A percentile compares a stretch with the other conserved stretches of the same genome.
Conservation (phyloP, 1,140 invertebrate species). For the Heterodera carotae region DNA sequence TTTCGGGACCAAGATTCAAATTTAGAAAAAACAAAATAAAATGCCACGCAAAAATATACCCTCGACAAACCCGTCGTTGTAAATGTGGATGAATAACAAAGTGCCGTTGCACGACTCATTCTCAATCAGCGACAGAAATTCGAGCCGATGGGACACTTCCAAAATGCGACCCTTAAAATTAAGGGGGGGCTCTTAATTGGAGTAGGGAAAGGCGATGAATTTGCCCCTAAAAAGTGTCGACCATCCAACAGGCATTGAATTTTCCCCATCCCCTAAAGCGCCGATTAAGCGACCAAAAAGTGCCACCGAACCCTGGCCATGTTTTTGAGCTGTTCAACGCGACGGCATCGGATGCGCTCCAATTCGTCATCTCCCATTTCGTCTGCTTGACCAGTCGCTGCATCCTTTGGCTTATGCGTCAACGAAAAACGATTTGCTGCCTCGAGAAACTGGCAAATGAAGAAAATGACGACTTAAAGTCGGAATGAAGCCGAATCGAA, state of each 20-base stretch:
- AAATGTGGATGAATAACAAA: slow-evolving; percentile 44
- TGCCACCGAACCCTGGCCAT: slow-evolving; percentile 17
- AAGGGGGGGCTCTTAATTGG: no score
- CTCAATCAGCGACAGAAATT: slow-evolving; percentile 48
- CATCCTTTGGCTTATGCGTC: slow-evolving; percentile 15
- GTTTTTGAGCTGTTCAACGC: slow-evolving; percentile 42
- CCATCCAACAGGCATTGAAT: no score
- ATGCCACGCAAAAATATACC: no score
- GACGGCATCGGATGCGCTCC: slow-evolving; percentile 37
- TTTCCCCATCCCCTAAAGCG: no score
- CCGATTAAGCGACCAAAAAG: neutral
- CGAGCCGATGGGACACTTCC: slow-evolving; percentile 37
- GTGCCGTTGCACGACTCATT: neutral
- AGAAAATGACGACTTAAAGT: neutral
- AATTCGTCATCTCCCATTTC: slow-evolving; percentile 47
- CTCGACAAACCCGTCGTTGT: slow-evolving; percentile 38
- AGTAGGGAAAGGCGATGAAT: no score
- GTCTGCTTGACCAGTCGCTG: no score
- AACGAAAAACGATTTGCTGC: slow-evolving; percentile 50
- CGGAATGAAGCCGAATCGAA: no score
- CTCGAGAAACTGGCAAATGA: slow-evolving; percentile 39
- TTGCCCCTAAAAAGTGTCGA: no score
- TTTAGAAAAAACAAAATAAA: no score
- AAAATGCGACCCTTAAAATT: slow-evolving; percentile 30
- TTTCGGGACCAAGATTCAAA: no score